A percentile compares a stretch with the other conserved stretches of the same genome.
Conservation (phyloP, 1,140 invertebrate species). For the Platorchestia sp. region DNA sequence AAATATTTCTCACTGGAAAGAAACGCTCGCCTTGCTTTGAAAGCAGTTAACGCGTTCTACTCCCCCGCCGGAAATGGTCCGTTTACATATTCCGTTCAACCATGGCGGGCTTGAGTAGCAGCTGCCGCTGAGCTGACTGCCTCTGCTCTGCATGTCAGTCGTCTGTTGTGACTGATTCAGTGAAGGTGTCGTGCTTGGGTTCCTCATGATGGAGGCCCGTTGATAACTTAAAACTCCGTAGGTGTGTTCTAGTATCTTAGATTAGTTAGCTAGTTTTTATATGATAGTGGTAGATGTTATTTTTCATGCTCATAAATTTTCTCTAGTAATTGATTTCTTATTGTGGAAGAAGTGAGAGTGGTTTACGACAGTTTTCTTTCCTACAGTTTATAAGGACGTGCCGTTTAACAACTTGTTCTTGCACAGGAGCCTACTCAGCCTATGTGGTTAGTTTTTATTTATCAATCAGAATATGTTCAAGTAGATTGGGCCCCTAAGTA, state of each 20-base stretch:
- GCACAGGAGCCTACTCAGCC: background rate
- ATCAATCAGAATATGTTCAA: background rate
- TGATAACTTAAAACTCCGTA: slow-evolving; percentile 1
- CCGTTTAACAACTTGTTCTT: background rate
- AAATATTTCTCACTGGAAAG: background rate
- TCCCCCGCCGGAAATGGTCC: background rate
- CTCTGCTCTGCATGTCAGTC: background rate
- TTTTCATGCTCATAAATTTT: background rate
- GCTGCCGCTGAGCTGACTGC: background rate
- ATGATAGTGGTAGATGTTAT: background rate
- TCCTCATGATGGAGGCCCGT: background rate
- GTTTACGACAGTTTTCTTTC: background rate
- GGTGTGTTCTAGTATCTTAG: background rate
- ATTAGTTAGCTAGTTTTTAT: background rate
- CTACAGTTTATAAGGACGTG: background rate
- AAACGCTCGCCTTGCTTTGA: background rate
- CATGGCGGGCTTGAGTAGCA: background rate
- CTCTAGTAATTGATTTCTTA: background rate
- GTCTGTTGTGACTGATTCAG: background rate
- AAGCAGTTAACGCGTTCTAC: background rate
- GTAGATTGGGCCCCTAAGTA: background rate
- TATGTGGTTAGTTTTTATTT: background rate
- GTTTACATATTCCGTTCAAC: background rate
- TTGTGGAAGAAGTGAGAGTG: background rate
- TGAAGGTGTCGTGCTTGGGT: background rate